Evolutionary conservation across 2,888 invertebrate species (phyloP).

Genomic region (Panopea generosa): DNA sequence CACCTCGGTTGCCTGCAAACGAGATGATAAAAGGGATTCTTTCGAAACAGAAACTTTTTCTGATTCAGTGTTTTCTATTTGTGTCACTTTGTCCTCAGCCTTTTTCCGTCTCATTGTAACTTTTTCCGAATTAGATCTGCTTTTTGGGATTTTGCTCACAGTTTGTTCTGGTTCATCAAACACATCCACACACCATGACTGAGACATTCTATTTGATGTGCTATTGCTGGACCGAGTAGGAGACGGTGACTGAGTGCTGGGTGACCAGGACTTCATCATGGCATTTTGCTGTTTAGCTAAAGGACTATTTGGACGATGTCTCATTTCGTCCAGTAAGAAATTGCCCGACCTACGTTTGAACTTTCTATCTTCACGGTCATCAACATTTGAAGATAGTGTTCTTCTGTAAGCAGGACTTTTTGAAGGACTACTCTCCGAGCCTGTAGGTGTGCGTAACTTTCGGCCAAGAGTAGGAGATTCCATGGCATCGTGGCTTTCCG

Average conservation of each 20-base stretch:
- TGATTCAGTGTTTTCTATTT: slow-evolving; percentile 15
- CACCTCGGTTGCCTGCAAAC: slow-evolving; percentile 23
- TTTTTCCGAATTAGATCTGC: slow-evolving; percentile 30
- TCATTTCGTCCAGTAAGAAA: slow-evolving; percentile 67
- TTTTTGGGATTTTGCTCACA: slow-evolving; percentile 38
- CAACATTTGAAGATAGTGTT: slow-evolving; percentile 60
- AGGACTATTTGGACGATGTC: slow-evolving; percentile 61
- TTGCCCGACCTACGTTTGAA: slow-evolving; percentile 78
- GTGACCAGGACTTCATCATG: slow-evolving; percentile 60
- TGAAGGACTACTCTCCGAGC: slow-evolving; percentile 63
- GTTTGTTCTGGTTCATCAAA: slow-evolving; percentile 17
- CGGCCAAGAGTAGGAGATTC: slow-evolving; percentile 65
- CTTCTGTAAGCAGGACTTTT: slow-evolving; percentile 65
- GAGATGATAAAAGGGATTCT: slow-evolving; percentile 10
- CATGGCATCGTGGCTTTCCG: slow-evolving; percentile 44
- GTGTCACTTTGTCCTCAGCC: not conserved
- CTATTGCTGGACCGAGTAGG: slow-evolving; percentile 20
- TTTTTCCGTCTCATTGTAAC: slow-evolving; percentile 7
- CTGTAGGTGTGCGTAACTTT: slow-evolving; percentile 65
- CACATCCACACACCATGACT: slow-evolving; percentile 66
- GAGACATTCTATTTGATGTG: slow-evolving; percentile 57
- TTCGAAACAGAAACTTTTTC: slow-evolving; percentile 43
- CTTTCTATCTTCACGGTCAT: slow-evolving; percentile 70
- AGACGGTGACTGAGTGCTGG: slow-evolving; percentile 46
- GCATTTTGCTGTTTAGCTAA: slow-evolving; percentile 50